Conservation (phyloP, 1,140 invertebrate genomes). For the Bombyx mori region DNA sequence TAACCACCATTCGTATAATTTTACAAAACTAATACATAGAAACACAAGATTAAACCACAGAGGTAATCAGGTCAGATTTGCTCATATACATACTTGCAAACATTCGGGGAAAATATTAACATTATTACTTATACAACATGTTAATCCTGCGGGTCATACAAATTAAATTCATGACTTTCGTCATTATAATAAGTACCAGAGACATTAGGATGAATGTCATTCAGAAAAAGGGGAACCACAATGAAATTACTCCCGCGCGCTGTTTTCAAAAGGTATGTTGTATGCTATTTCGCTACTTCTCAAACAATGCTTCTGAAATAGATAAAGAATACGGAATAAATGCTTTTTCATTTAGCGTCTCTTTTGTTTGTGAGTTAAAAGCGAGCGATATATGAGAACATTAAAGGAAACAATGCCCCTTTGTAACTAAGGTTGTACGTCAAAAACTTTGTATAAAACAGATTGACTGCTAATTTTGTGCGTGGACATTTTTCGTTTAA, state of each 20-base stretch:
- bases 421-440: constrained; percentile 33
- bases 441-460: constrained; percentile 31
- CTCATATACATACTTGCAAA: no score
- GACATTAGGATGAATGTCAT: not conserved
- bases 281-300: constrained; percentile 14
- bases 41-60: no score
- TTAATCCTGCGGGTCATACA: no score
- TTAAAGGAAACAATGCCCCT: constrained; percentile 47
- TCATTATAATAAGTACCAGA: constrained; percentile 1
- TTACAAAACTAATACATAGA: no score
- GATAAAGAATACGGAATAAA: constrained; percentile 44
- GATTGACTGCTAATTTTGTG: constrained; percentile 22
- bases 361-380: constrained; percentile 41
- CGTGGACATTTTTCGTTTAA: no score
- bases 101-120: no score
- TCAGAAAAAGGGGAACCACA: constrained; percentile 3
- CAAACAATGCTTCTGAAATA: constrained; percentile 22
- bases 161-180: no score
- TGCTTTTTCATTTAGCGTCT: constrained; percentile 48
- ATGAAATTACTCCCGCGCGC: constrained; percentile 4
- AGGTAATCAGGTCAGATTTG: no score
- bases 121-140: no score
- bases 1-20: no score
- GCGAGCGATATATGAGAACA: constrained; percentile 46
- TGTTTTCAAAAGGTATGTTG: constrained; percentile 4